Percentiles rank a stretch among this genome's conserved stretches.
These are phyloP conservation scores for Myotis pilosus DNA, from an alignment of 2,797 vertebrate species.

Conservation along the genomic window DNA sequence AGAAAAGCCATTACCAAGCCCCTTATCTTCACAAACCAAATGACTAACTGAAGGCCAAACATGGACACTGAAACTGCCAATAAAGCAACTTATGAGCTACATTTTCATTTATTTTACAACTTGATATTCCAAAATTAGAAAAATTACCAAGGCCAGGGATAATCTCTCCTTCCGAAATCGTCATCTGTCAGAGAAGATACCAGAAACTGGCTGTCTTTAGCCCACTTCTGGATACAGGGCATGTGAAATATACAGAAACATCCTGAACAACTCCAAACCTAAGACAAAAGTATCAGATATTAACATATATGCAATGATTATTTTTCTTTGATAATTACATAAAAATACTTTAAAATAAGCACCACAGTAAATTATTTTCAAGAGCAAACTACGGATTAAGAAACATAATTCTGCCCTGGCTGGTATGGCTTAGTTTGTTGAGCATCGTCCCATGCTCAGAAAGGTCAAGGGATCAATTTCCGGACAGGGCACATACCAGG, in stretches of 20 bases:
- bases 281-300: conserved; percentile 43
- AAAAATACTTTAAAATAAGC: conserved; percentile 46
- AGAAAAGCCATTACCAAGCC: background rate
- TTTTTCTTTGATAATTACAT: conserved; percentile 32
- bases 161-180: conserved; percentile 93
- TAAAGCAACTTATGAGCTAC: background rate
- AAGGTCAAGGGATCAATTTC: background rate
- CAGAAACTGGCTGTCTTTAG: conserved; percentile 94
- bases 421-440: background rate
- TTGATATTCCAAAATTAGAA: conserved; percentile 58
- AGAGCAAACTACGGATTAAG: background rate
- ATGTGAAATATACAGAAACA: conserved; percentile 98
- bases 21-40: background rate
- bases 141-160: conserved; percentile 93
- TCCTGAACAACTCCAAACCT: conserved; percentile 96
- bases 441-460: background rate
- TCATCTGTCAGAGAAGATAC: conserved; percentile 92
- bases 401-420: background rate
- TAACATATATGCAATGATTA: background rate
- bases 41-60: background rate
- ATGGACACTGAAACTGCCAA: background rate
- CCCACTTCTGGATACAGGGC: conserved; percentile 98
- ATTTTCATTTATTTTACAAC: conserved; percentile 45
- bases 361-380: conserved; percentile 44
- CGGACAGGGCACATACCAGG: background rate